These are phyloP conservation scores for Melanotaenia duboulayi DNA, from an alignment of 2,113 vertebrate species.

Conservation along the genomic window DNA sequence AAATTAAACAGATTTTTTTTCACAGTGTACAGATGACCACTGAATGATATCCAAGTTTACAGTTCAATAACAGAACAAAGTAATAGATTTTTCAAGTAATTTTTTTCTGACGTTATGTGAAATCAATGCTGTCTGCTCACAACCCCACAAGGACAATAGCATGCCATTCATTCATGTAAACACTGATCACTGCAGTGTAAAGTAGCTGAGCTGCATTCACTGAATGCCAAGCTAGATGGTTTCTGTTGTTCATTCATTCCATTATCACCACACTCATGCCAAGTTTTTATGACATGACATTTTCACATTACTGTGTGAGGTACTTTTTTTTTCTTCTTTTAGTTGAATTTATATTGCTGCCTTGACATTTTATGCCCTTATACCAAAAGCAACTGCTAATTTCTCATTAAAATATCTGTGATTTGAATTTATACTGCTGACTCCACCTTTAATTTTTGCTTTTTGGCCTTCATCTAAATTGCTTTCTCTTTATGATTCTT, in stretches of 20 bases:
- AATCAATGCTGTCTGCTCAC: slow-evolving; percentile 7
- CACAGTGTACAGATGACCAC: background rate
- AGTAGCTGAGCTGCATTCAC: slow-evolving; percentile 27
- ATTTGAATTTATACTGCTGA: slow-evolving; percentile 18
- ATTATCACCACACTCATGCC: slow-evolving; percentile 7
- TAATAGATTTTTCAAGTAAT: slow-evolving; percentile 3
- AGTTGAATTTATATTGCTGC: slow-evolving; percentile 15
- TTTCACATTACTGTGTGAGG: slow-evolving; percentile 20
- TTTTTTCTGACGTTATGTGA: slow-evolving; percentile 20
- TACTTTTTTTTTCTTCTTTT: background rate
- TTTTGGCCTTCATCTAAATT: slow-evolving; percentile 25
- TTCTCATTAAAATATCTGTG: slow-evolving; percentile 36
- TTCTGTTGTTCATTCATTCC: slow-evolving; percentile 25
- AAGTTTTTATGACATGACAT: slow-evolving; percentile 13
- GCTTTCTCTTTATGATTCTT: background rate
- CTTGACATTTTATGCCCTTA: slow-evolving; percentile 50
- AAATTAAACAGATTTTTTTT: no score
- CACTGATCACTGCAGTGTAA: slow-evolving; percentile 1
- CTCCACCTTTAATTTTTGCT: slow-evolving; percentile 4
- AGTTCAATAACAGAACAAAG: slow-evolving; percentile 10
- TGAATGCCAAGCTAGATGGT: slow-evolving; percentile 18
- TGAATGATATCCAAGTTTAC: slow-evolving; percentile 10
- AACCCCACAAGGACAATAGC: slow-evolving; percentile 2
- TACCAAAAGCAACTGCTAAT: slow-evolving; percentile 24
- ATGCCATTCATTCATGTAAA: slow-evolving; percentile 30